Conservation (phyloP, 1,140 invertebrate species). For the Plutomurus gul region DNA sequence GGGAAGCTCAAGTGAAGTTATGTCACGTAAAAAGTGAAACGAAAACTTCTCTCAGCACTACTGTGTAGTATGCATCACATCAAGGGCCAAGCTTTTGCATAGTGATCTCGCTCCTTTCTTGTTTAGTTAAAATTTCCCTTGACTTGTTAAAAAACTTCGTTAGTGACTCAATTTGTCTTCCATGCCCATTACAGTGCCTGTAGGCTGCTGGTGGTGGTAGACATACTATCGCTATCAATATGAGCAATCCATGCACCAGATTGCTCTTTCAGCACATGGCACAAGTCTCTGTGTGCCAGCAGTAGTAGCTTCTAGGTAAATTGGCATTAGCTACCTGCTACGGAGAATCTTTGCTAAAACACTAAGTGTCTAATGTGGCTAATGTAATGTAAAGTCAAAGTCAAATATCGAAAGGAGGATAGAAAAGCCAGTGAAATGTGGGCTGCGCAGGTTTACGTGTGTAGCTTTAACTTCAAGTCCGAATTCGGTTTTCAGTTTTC, state of each 20-base stretch:
- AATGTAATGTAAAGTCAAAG: slow-evolving; percentile 17
- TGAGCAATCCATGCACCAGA: too few species aligned
- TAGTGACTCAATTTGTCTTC: too few species aligned
- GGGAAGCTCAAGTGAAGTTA: neutral
- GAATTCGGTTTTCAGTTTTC: slow-evolving; percentile 27
- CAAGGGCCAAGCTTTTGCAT: neutral
- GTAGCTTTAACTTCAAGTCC: slow-evolving; percentile 17
- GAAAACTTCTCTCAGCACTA: slow-evolving; percentile 28
- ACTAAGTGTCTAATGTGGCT: neutral
- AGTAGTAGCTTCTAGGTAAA: too few species aligned
- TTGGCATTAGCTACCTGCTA: neutral
- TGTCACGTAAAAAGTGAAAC: slow-evolving; percentile 9
- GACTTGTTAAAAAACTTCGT: too few species aligned
- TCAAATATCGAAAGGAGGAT: slow-evolving; percentile 14
- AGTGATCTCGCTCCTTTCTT: too few species aligned
- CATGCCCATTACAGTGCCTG: too few species aligned
- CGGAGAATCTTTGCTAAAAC: neutral
- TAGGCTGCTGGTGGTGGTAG: too few species aligned
- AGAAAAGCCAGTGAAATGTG: slow-evolving; percentile 20
- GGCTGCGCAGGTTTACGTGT: slow-evolving; percentile 17
- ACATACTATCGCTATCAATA: too few species aligned
- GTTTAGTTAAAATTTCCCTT: too few species aligned
- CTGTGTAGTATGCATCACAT: neutral
- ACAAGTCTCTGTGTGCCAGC: too few species aligned
- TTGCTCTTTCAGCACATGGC: too few species aligned